Evolutionary conservation across 2,797 vertebrate genomes (phyloP), one percentile per base, ranked within the genome.

Genomic region (Poecilia gillii): DNA sequence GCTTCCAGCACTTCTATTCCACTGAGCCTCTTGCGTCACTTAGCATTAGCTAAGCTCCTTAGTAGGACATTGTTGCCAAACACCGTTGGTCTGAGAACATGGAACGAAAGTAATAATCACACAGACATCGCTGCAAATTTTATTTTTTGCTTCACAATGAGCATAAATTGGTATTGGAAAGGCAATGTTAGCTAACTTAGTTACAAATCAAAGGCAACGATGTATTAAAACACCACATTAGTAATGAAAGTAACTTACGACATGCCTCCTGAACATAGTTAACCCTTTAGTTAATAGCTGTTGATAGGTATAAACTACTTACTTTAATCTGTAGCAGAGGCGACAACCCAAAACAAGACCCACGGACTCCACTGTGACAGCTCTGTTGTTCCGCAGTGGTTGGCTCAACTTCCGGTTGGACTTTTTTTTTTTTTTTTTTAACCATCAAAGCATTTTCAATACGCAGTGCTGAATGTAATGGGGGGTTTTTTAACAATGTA

Each of bases 11-110:
- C 57, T 25, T 55, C 53, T 57, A 4, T 28, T n/a, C 9, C 53
- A n/a, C 23, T 41, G 36, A 75, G 3, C 49, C n/a, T 31, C 14
- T 23, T 57, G 33, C 71, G 18, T 28, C 4, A 74, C 39, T 59
- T 87, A 85, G 85, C 88, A 78, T 81, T 82, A 51, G 49, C 6
- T 51, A 20, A 79, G 87, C 89, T 78, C 9, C 31, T 13, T 46
- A 20, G 41, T 51, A 43, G 79, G 71, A 66, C 16, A 43, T 57
- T 31, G n/a, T 68, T 11, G 9, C 9, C 0, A 49, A 8, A 14
- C 7, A 16, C 1, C 0, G 4, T 36, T 78, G n/a, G 64, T 18
- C 59, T 62, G 7, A 62, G 31, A 18, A 62, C 31, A 62, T 16
- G 59, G 59, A 16, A 16, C 6, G 28, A 62, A 62, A 1, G 0